Percentiles rank a stretch among this genome's conserved stretches.
Evolutionary conservation across 1,140 invertebrate genomes (phyloP).

Genomic region (Nephila pilipes): DNA sequence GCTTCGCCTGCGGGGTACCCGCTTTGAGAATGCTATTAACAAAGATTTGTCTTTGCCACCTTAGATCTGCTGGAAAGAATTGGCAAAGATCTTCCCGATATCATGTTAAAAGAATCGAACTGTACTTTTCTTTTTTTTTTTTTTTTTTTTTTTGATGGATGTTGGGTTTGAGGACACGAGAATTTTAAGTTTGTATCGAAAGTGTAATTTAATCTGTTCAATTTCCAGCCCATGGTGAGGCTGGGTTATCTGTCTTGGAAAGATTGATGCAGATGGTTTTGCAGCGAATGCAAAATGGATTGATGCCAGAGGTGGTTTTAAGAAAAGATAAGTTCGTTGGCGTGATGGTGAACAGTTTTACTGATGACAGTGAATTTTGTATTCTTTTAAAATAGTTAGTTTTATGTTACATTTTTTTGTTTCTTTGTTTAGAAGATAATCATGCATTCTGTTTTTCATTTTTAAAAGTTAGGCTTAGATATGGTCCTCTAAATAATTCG

Average conservation of each 20-base stretch:
- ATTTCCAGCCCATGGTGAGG: neutral
- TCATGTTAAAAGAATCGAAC: neutral
- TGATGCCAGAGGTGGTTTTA: neutral
- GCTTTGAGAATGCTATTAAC: slow-evolving; percentile 22
- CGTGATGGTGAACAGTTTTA: too few relatives aligned
- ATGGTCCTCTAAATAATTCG: too few relatives aligned
- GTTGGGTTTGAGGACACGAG: neutral
- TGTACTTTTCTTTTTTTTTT: neutral
- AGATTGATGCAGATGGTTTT: neutral
- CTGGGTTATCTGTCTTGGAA: neutral
- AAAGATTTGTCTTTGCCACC: slow-evolving; percentile 5
- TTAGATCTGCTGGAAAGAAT: neutral
- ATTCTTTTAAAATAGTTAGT: too few relatives aligned
- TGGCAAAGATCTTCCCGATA: neutral
- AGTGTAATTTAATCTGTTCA: slow-evolving; percentile 14
- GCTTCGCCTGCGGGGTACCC: neutral
- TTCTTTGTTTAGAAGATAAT: too few relatives aligned
- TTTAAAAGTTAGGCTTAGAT: too few relatives aligned
- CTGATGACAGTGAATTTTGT: too few relatives aligned
- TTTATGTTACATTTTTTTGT: too few relatives aligned
- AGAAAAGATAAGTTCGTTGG: neutral
- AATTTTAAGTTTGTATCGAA: slow-evolving; percentile 1
- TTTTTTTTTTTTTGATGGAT: slow-evolving; percentile 3
- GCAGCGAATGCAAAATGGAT: neutral
- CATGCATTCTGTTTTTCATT: too few relatives aligned